Base-by-base conservation (phyloP, 2,113 vertebrate species). In the Hippocampus barbouri region DNA sequence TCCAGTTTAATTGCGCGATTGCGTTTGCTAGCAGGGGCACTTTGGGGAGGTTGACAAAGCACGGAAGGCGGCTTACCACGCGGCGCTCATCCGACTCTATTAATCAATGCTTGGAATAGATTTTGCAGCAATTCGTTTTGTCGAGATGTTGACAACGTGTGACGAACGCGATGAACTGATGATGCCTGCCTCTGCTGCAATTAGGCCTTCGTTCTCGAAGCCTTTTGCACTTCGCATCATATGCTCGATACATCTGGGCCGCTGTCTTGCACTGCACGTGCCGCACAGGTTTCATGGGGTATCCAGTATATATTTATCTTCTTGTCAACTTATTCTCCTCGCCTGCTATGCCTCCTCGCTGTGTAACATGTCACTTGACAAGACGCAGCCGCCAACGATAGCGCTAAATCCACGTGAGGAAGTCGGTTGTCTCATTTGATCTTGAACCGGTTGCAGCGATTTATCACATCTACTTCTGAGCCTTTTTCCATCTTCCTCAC, bases 361-460 rank as follows among this genome's bases (percentile, higher is more conserved):
- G 41, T 25, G 38, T 60, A 43, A 78, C 62, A 68, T 71, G 30
- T 70, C 51, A 47, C 30, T 23, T 38, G 41, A 53, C 45, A 40
- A 74, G 40, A 15, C 18, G 56, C 25, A 54, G 69, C 41, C 59
- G 61, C 40, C 4, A 66, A 65, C 49, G 40, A 56, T 30, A 0
- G 71, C 74, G 57, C 47, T n/a, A 47, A 62, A 61, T 18, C 70
- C 38, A 54, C 4, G 3, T 15, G 40, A 11, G 53, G 60, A 73
- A 62, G 49, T 69, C 72, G 69, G 10, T 30, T 53, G 63, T 68
- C 54, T 68, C 47, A 70, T 74, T 77, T 80, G 27, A 69, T 69
- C 53, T 60, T 43, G 2, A 69, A 16, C 12, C 20, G 23, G 8
- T 38, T 14, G 16, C 30, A 20, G 63, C 62, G 1, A 8, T 69